Base-by-base conservation (phyloP, 2,113 vertebrate species). In the Rhombomys opimus region DNA sequence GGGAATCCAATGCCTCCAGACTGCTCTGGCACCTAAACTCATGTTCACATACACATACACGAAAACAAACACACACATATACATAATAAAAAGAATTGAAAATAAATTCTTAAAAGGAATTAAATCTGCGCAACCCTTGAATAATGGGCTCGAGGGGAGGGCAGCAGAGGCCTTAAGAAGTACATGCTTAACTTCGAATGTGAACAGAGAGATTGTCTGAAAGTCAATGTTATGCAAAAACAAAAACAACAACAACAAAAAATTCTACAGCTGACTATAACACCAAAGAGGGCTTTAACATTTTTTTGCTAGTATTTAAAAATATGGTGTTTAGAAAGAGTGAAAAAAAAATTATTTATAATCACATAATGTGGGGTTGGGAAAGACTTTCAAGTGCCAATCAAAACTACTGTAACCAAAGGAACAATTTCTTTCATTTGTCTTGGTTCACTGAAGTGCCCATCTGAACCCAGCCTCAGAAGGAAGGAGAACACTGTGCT, bases 341-440 rank as follows among this genome's bases (percentile, higher is more conserved):
- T 75, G 11, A 95, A 87, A 54, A 20, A 30, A 91, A 70, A 57
- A 87, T 94, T 94, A 95, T 77, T 94, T 86, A 92, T n/a, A 89
- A 94, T 70, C 70, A 90, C 23, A 95, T 77, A 95, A 91, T 91
- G 52, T 59, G 11, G 70, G 92, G 54, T 57, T 76, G 41, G 50
- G 25, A 94, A 91, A 57, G 13, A 92, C 88, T 68, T 72, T 54
- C 38, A 81, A 90, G 46, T 54, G 17, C 73, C 80, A 81, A 27
- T 72, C 22, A 90, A 92, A 70, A 72, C 52, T 38, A 12, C 17
- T 35, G 27, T 14, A n/a, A 57, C 50, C 32, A 14, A 87, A 65
- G 32, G 32, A 76, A 46, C 54, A 88, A 32, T 20, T n/a, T 57
- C 32, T 57, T 61, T 50, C 67, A 78, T 89, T 82, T 41, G 22